Base-by-base conservation (phyloP, 2,888 invertebrate species). In the Mimachlamys varia region DNA sequence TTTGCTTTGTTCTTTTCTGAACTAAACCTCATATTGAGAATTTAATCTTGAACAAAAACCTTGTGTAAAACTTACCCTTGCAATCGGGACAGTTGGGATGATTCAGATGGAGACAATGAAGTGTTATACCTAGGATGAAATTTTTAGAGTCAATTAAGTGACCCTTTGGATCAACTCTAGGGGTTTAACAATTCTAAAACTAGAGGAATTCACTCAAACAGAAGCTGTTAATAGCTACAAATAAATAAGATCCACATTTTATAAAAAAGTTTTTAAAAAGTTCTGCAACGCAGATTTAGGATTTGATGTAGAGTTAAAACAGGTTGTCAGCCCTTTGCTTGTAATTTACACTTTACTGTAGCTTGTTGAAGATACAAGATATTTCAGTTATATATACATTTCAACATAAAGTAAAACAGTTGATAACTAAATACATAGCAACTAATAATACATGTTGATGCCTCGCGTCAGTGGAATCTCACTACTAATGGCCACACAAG, bases 71-170 rank as follows among this genome's bases (percentile, higher is more conserved):
- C 76, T 76, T 76, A 76, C 76, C 76, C 76, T 76, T 76, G 76
- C 33, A 76, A 76, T 76, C 76, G 76, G 76, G 76, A 76, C 76
- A 76, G 76, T 76, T 76, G 76, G 27, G 76, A 76, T 76, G 76
- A 76, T 19, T 76, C 76, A 76, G 76, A 76, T 76, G 76, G 76
- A 76, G 76, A 76, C 76, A 76, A 76, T 76, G 76, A 76, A 33
- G 76, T 76, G 76, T 76, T 76, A 76, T 76, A 76, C 76, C 76
- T 76, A 76, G 76, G 76, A 76, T 76, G 76, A 76, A 76, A 76
- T 27, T 76, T 76, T 76, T 76, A 76, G 76, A 76, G 76, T 76
- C 76, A 76, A 76, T 76, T 76, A 76, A 76, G 76, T 76, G 76
- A 76, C 76, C 76, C 76, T 76, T 76, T 33, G 76, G 76, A 76